Conservation (phyloP, 2,888 invertebrate genomes). For the Patella caerulea region DNA sequence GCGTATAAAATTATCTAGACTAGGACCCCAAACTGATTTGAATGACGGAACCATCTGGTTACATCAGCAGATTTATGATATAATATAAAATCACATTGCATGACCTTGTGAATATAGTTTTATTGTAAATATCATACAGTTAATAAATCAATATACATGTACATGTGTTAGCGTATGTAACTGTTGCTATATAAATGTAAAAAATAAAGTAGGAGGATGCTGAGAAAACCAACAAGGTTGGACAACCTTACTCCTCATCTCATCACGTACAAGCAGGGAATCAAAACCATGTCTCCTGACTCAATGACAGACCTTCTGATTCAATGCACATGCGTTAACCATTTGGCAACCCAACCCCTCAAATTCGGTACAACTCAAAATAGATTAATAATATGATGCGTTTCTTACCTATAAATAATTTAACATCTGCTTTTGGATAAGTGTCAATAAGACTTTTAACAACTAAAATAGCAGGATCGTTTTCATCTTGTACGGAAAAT, state of each 20-base stretch:
- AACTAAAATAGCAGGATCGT: slow-evolving; percentile 69
- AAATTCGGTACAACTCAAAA: too few relatives aligned
- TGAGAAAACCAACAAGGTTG: too few relatives aligned
- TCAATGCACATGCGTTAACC: too few relatives aligned
- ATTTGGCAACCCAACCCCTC: too few relatives aligned
- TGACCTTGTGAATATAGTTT: background rate
- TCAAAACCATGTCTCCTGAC: too few relatives aligned
- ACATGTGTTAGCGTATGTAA: background rate
- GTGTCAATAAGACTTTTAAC: slow-evolving; percentile 67
- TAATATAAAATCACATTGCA: background rate
- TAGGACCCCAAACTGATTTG: too few relatives aligned
- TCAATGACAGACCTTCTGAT: too few relatives aligned
- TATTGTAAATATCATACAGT: background rate
- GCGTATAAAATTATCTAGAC: too few relatives aligned
- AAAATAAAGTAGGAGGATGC: background rate
- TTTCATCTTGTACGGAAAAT: slow-evolving; percentile 70
- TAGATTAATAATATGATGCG: too few relatives aligned
- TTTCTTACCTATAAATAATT: slow-evolving; percentile 68
- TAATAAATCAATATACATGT: background rate
- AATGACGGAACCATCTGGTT: too few relatives aligned
- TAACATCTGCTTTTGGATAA: slow-evolving; percentile 69
- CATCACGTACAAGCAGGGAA: too few relatives aligned
- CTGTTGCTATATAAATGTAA: background rate
- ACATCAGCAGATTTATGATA: background rate
- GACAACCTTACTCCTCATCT: too few relatives aligned